Evolutionary conservation across 2,797 vertebrate genomes (phyloP), one percentile per base, ranked within the genome.

Genomic region (Tamandua tetradactyla): DNA sequence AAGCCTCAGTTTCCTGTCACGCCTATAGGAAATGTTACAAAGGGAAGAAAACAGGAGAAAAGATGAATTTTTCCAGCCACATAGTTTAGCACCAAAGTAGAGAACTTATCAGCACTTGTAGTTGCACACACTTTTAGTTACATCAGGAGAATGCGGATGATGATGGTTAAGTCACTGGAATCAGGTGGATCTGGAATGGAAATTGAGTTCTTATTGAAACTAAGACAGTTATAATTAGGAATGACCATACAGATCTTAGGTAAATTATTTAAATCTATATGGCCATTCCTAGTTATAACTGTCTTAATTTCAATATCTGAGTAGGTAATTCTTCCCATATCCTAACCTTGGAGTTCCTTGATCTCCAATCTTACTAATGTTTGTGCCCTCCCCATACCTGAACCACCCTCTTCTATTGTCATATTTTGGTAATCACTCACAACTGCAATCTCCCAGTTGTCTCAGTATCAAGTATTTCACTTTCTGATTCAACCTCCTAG

Each of bases 221-320:
- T 23, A 79, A 91, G 82, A 93, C 78, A 69, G 15, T n/a, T 30
- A 40, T 35, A 82, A 72, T 37, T n/a, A 91, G 37, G 68, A 84
- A 85, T 22, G n/a, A 13, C 17, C 2, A 0, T 30, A 37, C 22
- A 37, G 1, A 14, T 71, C 68, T 86, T 75, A 79, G 74, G 72
- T 32, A 25, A 91, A 22, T 64, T 52, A 61, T 49, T 37, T 76
- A 72, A 49, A 20, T 22, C 23, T 35, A 14, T 37, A 30, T 0
- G 2, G 17, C 13, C n/a, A 17, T 85, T 84, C 68, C 37, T 91
- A n/a, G 42, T 72, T 82, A 35, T 40, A 30, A n/a, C 15, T 69
- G 78, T 93, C 82, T 91, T 79, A 23, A 64, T 62, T 81, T 84
- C 64, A 80, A 1, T 23, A 75, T 71, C 57, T 55, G 8, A 47